Base-by-base conservation (phyloP, 2,113 vertebrate genomes). In the Heterotis niloticus region DNA sequence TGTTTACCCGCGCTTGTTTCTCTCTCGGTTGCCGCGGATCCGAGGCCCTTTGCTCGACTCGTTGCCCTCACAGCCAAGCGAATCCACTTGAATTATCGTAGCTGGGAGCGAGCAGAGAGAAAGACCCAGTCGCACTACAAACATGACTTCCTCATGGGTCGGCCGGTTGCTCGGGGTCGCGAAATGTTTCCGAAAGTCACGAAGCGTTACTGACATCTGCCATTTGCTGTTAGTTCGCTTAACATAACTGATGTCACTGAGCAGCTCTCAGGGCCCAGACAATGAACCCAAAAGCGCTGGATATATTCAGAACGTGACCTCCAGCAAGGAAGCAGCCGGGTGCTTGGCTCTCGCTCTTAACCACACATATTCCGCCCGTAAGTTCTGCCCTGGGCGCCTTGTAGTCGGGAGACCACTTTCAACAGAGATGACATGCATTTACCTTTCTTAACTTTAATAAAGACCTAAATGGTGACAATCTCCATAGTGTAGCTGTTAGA, bases 181-280 rank as follows among this genome's bases (percentile, higher is more conserved):
- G 69, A 44, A 54, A 54, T 23, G 9, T 52, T 72, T 72, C 69
- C 34, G 52, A 54, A 72, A 72, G 69, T 52, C 69, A 52, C 51
- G n/a, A 72, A 72, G 69, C 69, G 11, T 52, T 52, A 54, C 69
- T 72, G 69, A 72, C 44, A 54, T 52, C 69, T 72, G 69, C 18
- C 69, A 54, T 72, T 54, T 20, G 10, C 69, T 52, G 18, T 34
- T 44, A 70, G 44, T 52, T 71, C 34, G 51, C 10, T 51, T 34
- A 20, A 17, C 14, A 26, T 34, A 23, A 18, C 44, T 23, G 51
- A n/a, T 52, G 69, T 72, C 34, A 72, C 34, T 34, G 18, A 23
- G 51, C 51, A 54, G 34, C 28, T 23, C 44, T 69, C 67, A 29
- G 28, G 67, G 24, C 26, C 11, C 28, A 34, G 9, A 28, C 67